Evolutionary conservation across 2,113 vertebrate genomes (phyloP).

Genomic region (Dendrocopos noguchii): DNA sequence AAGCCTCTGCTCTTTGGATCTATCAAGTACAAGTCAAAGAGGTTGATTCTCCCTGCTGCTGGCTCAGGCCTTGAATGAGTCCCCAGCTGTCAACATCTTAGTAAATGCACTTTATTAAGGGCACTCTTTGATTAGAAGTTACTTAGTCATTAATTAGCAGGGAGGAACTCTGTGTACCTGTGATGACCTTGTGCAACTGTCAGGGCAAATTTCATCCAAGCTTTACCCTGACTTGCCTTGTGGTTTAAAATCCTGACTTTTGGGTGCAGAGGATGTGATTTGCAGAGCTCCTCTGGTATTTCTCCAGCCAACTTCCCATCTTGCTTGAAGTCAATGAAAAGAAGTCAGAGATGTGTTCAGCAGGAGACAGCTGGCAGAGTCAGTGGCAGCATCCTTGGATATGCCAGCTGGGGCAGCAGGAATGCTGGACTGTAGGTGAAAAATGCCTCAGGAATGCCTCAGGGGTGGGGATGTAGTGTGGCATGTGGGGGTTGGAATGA

Average conservation of each 20-base stretch:
- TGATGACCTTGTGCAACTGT: not conserved
- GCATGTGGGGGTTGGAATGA: not conserved
- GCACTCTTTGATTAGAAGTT: not conserved
- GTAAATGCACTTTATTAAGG: not conserved
- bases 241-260: not conserved
- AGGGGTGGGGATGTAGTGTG: not conserved
- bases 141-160: not conserved
- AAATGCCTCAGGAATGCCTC: not conserved
- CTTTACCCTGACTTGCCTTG: not conserved
- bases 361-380: not conserved
- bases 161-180: not conserved
- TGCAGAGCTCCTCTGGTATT: not conserved
- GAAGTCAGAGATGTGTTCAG: accelerated
- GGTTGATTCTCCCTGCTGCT: accelerated
- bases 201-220: not conserved
- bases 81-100: not conserved
- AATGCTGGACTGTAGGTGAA: not conserved
- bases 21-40: not conserved
- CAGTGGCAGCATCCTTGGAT: not conserved
- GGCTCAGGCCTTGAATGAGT: not conserved
- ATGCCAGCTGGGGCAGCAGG: not conserved
- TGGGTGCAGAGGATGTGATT: not conserved
- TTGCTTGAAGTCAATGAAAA: not conserved
- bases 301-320: not conserved
- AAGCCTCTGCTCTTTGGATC: not conserved